These are phyloP conservation scores for Melanogrammus aeglefinus DNA, from an alignment of 2,797 vertebrate species.

Conservation along the genomic window DNA sequence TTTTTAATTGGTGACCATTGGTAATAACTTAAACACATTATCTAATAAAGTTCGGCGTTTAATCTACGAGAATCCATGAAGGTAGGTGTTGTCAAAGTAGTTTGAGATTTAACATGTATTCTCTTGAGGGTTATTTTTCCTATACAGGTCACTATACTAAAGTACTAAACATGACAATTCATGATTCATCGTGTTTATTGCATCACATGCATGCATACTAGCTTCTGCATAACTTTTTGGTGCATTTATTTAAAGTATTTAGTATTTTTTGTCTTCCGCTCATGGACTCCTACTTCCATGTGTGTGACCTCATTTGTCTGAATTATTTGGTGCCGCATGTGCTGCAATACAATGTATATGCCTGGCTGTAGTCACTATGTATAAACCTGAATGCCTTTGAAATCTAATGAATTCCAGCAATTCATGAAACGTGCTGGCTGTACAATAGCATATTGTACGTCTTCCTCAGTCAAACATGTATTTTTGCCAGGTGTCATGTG, in stretches of 20 bases:
- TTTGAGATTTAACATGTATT: not conserved
- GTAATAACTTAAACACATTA: conserved; percentile 13
- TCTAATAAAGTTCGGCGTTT: not conserved
- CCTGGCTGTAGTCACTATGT: not conserved
- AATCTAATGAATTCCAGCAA: not conserved
- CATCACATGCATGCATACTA: not conserved
- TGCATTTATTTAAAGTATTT: not conserved
- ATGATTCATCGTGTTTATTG: not conserved
- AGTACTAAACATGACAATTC: conserved; percentile 1
- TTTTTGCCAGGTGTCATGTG: conserved; percentile 41
- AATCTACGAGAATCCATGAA: conserved; percentile 40
- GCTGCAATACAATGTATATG: not conserved
- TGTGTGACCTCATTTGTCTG: not conserved
- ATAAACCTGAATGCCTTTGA: not conserved
- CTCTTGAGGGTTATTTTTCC: not conserved
- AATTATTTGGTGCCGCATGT: not conserved
- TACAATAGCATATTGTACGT: not conserved
- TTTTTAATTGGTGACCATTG: conserved; percentile 23
- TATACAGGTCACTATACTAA: not conserved
- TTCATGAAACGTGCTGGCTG: not conserved
- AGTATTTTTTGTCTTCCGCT: not conserved
- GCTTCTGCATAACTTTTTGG: not conserved
- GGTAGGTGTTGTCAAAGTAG: conserved; percentile 37
- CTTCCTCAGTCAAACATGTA: not conserved
- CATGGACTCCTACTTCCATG: not conserved